Percentiles rank a stretch among this genome's conserved stretches.
These are phyloP conservation scores for Taurulus bubalis DNA, from an alignment of 2,113 vertebrate genomes.

Conservation along the genomic window DNA sequence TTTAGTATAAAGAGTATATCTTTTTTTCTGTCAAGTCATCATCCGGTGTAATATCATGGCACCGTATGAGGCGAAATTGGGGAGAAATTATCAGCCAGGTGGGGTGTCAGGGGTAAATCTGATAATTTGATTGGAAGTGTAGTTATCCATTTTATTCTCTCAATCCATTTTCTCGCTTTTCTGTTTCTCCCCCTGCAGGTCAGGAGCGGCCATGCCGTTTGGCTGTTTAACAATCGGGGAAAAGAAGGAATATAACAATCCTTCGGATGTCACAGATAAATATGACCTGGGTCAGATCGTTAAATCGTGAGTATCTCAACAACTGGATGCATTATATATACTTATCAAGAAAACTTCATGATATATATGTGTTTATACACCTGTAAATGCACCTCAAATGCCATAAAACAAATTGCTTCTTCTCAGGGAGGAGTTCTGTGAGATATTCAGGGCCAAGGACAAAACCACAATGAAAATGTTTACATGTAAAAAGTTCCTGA, in stretches of 20 bases:
- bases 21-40: conserved; percentile 49
- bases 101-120: no score
- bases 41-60: conserved; percentile 8
- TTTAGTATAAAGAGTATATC: background rate
- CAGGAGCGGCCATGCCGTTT: conserved; percentile 95
- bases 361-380: background rate
- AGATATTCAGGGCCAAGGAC: conserved; percentile 98
- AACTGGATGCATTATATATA: background rate
- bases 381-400: background rate
- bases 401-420: conserved; percentile 14
- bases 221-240: conserved; percentile 97
- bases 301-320: conserved; percentile 92
- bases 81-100: conserved; percentile 15
- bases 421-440: conserved; percentile 97
- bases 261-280: conserved; percentile 96
- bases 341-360: background rate
- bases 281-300: conserved; percentile 99
- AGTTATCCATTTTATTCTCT: conserved; percentile 8
- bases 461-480: conserved; percentile 94
- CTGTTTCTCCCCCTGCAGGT: conserved; percentile 73
- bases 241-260: conserved; percentile 99
- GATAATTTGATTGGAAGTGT: background rate
- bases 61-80: conserved; percentile 21
- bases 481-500: conserved; percentile 98
- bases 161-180: conserved; percentile 15